phyloP scores from a whole-genome alignment of 2,113 vertebrate species.

The Lophura nycthemera region DNA sequence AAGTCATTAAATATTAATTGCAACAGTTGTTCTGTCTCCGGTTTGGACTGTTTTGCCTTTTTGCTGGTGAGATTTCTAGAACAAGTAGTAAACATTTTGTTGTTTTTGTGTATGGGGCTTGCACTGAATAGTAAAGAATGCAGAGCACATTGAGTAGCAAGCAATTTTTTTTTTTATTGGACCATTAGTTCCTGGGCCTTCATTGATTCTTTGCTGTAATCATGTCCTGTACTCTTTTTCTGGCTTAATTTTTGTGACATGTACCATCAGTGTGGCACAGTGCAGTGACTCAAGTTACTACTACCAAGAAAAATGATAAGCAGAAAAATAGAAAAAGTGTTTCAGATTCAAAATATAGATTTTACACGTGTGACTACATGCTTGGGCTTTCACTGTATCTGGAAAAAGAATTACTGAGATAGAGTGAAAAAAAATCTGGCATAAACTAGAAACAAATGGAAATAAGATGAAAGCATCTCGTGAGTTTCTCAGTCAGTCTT shows the following conservation, averaged over 20 bases:
- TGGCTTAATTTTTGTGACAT: slow-evolving; percentile 33
- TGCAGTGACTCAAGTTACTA: background rate
- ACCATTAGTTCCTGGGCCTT: slow-evolving; percentile 15
- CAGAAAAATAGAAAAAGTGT: background rate
- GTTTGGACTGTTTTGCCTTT: slow-evolving; percentile 9
- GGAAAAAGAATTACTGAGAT: background rate
- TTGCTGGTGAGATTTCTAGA: background rate
- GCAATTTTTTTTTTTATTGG: slow-evolving; percentile 37
- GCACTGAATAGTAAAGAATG: slow-evolving; percentile 45
- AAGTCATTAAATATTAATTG: slow-evolving; percentile 66
- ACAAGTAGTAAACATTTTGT: slow-evolving; percentile 43
- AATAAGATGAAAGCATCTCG: background rate
- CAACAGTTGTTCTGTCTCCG: slow-evolving; percentile 22
- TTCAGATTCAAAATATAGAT: background rate
- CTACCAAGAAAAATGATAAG: background rate
- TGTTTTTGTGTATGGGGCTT: background rate
- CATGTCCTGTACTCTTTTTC: slow-evolving; percentile 35
- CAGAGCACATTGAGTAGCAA: background rate
- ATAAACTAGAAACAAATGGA: background rate
- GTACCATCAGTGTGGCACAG: background rate
- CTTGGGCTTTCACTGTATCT: background rate
- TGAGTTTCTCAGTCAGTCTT: background rate
- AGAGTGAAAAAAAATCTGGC: background rate
- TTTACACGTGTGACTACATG: background rate
- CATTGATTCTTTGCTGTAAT: slow-evolving; percentile 51